These are phyloP conservation scores for Microplitis demolitor DNA, from an alignment of 1,140 invertebrate genomes.

Conservation along the genomic window DNA sequence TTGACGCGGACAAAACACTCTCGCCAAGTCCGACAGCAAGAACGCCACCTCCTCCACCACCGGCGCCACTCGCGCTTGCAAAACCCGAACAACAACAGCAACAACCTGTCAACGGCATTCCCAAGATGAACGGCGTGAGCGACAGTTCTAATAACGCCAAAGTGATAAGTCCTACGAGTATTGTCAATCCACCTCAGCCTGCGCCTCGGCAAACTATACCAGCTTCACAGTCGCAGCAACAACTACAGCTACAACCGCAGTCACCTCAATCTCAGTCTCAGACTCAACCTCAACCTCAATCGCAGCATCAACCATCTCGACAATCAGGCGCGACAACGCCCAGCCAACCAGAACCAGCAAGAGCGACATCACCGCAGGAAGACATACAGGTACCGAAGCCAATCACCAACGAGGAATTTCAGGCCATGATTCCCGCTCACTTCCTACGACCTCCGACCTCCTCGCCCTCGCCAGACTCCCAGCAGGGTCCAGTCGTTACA, in stretches of 20 bases:
- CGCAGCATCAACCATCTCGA: conserved; percentile 24
- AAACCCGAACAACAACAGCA: conserved; percentile 33
- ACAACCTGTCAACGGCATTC: conserved; percentile 47
- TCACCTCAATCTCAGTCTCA: neutral
- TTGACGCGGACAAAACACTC: conserved; percentile 60
- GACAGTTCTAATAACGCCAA: conserved; percentile 33
- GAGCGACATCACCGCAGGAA: conserved; percentile 49
- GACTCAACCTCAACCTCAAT: too few species aligned
- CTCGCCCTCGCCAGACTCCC: conserved; percentile 59
- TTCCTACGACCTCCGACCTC: conserved; percentile 72
- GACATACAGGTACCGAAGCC: conserved; percentile 73
- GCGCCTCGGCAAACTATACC: conserved; percentile 52
- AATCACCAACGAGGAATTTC: conserved; percentile 89
- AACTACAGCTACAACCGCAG: conserved; percentile 46
- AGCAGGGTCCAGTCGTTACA: conserved; percentile 66
- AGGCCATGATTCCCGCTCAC: conserved; percentile 90
- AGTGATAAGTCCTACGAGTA: conserved; percentile 20
- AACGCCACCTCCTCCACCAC: conserved; percentile 41
- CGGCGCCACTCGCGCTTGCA: conserved; percentile 26
- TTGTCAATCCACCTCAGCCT: conserved; percentile 45
- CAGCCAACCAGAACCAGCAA: conserved; percentile 28
- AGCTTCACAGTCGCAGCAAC: too few species aligned
- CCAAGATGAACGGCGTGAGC: conserved; percentile 55
- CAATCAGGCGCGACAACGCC: conserved; percentile 37
- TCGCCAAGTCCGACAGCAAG: conserved; percentile 49